A percentile compares a stretch with the other conserved stretches of the same genome.
Conservation (phyloP, 2,113 vertebrate genomes). For the Ia io region DNA sequence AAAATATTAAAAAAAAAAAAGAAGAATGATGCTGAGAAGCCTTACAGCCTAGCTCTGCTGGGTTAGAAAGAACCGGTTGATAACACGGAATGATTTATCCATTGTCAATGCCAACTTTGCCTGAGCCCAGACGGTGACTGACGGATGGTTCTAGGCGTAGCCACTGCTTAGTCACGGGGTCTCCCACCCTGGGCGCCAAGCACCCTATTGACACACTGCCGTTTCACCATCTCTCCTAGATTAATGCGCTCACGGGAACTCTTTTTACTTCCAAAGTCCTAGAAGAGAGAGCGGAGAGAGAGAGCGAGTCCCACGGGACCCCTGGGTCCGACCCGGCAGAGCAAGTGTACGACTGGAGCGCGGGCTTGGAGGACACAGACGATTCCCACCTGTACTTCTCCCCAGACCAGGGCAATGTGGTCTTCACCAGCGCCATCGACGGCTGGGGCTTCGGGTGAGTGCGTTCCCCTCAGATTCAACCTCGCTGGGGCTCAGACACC, state of each 20-base stretch:
- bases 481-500: background rate
- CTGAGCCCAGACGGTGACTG: background rate
- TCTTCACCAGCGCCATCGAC: slow-evolving; percentile 95
- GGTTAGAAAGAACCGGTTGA: background rate
- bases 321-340: slow-evolving; percentile 74
- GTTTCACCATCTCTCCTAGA: slow-evolving; percentile 80
- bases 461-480: background rate
- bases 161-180: background rate
- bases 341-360: slow-evolving; percentile 95
- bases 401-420: slow-evolving; percentile 96
- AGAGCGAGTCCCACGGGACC: slow-evolving; percentile 67
- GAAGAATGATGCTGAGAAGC: background rate
- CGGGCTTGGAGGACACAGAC: slow-evolving; percentile 92
- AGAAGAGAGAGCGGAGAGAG: slow-evolving; percentile 93
- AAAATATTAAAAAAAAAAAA: no score
- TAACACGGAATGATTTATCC: background rate
- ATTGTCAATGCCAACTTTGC: background rate
- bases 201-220: slow-evolving; percentile 37
- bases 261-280: slow-evolving; percentile 98
- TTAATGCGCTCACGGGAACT: slow-evolving; percentile 94
- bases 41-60: background rate
- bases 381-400: slow-evolving; percentile 97
- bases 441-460: slow-evolving; percentile 98
- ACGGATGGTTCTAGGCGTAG: background rate
- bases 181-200: background rate